Evolutionary conservation across 1,140 invertebrate species (phyloP).

Genomic region (Bombus pascuorum): DNA sequence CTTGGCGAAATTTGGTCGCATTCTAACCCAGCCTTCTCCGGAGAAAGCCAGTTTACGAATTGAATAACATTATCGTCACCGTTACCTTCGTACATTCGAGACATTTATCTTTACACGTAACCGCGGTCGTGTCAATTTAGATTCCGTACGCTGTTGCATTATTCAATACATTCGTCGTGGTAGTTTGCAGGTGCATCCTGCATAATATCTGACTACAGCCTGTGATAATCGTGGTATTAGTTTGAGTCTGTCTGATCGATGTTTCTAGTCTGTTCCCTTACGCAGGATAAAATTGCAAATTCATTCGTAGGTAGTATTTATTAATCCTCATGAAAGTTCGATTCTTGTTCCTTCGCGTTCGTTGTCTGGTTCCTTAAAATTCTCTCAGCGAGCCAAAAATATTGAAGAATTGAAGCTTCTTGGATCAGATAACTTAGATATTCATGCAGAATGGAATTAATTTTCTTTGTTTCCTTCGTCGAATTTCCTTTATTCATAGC

Average conservation of each 20-base stretch:
- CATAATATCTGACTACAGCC: constrained; percentile 35
- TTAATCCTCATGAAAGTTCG: constrained; percentile 70
- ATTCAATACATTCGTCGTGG: constrained; percentile 73
- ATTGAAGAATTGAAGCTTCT: constrained; percentile 2
- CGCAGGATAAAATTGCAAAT: constrained; percentile 27
- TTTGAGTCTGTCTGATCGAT: constrained; percentile 5
- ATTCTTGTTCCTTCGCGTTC: constrained; percentile 27
- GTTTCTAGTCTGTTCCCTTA: not conserved
- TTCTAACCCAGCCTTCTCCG: not conserved
- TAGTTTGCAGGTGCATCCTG: constrained; percentile 61
- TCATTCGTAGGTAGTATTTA: constrained; percentile 52
- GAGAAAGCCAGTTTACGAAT: not conserved
- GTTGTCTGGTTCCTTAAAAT: no score
- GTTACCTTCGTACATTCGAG: not conserved
- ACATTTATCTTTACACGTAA: not conserved
- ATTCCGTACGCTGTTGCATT: constrained; percentile 70
- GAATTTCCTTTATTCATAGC: not conserved
- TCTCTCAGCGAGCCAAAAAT: not conserved
- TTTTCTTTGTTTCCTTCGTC: not conserved
- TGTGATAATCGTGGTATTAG: constrained; percentile 21
- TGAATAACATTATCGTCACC: constrained; percentile 40
- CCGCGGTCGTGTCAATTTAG: constrained; percentile 61
- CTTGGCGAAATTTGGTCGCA: not conserved
- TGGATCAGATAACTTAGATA: not conserved
- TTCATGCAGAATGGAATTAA: not conserved